phyloP scores from a whole-genome alignment of 2,888 invertebrate genomes.

The Aspidiotus destructor region DNA sequence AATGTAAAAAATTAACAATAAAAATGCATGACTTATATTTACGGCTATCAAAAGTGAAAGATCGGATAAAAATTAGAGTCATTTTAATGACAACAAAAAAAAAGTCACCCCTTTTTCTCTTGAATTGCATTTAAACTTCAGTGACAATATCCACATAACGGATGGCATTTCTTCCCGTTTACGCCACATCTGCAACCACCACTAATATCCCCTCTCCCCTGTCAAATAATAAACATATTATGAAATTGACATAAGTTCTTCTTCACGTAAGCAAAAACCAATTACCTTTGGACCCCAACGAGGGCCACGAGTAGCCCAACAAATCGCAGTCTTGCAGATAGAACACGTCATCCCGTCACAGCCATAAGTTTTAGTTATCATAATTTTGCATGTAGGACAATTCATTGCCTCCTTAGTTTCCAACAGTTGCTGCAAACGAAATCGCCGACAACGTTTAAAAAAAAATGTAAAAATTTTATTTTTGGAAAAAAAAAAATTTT shows the following conservation, averaged over 20 bases:
- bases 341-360: conserved; percentile 88
- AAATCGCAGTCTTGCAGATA: conserved; percentile 87
- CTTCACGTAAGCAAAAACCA: background rate
- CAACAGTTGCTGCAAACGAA: conserved; percentile 54
- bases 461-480: too few relatives aligned
- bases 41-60: too few relatives aligned
- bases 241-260: background rate
- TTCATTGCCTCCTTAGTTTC: conserved; percentile 72
- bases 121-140: conserved; percentile 41
- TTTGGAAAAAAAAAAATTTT: too few relatives aligned
- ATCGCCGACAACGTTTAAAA: background rate
- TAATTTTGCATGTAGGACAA: conserved; percentile 75
- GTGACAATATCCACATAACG: conserved; percentile 79
- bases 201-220: conserved; percentile 71
- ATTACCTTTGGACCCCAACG: conserved; percentile 55
- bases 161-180: conserved; percentile 64
- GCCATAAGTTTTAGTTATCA: conserved; percentile 85
- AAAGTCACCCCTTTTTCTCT: too few relatives aligned
- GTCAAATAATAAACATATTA: conserved; percentile 37
- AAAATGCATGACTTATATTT: too few relatives aligned
- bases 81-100: too few relatives aligned
- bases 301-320: conserved; percentile 76
- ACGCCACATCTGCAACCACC: conserved; percentile 75
- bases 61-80: too few relatives aligned
- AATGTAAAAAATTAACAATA: too few relatives aligned